phyloP scores from a whole-genome alignment of 2,797 vertebrate species.

The Halcyon leucocephala region DNA sequence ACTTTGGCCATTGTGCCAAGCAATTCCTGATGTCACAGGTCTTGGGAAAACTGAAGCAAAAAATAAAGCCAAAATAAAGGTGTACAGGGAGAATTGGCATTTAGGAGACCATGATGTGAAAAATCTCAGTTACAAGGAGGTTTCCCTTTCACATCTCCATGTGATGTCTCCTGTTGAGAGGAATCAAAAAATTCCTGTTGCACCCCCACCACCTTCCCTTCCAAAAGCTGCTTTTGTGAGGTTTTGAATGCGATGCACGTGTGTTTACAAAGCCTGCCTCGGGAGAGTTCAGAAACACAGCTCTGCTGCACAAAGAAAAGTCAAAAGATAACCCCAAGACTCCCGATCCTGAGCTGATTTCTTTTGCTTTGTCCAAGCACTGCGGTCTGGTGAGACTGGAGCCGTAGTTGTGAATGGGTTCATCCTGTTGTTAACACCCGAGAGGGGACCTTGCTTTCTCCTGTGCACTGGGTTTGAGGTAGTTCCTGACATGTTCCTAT shows the following conservation, averaged over 20 bases:
- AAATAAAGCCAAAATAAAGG: not conserved
- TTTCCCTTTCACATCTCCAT: not conserved
- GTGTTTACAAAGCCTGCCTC: not conserved
- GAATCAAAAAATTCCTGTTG: not conserved
- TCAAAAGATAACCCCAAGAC: not conserved
- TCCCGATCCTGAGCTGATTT: not conserved
- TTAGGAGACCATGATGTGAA: not conserved
- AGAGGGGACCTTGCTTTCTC: not conserved
- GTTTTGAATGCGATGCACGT: accelerated
- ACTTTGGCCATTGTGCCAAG: not conserved
- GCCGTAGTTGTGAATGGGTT: accelerated
- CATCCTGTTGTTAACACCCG: not conserved
- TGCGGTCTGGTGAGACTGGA: not conserved
- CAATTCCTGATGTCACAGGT: not conserved
- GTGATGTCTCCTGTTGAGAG: not conserved
- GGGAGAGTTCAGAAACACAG: not conserved
- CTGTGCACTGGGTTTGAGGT: not conserved
- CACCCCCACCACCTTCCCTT: not conserved
- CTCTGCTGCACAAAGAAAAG: not conserved
- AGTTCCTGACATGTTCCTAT: not conserved
- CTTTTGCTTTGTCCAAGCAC: not conserved
- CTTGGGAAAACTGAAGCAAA: not conserved
- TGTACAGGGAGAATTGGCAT: not conserved
- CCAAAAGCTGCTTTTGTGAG: not conserved
- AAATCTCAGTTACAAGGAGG: not conserved